Conservation (phyloP, 2,888 invertebrate species). For the Uropetala carovei region DNA sequence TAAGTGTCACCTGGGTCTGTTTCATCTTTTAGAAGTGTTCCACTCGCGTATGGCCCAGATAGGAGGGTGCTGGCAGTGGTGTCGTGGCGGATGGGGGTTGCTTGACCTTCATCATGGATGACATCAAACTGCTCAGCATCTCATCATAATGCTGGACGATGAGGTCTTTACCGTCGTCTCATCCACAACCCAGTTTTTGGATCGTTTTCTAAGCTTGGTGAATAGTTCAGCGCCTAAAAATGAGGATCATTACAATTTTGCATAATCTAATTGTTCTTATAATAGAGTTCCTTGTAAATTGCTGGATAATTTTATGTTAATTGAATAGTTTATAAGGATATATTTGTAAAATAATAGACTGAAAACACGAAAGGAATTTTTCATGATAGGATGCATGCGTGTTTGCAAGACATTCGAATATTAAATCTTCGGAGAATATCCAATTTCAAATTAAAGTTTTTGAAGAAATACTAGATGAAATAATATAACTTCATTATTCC, state of each 20-base stretch:
- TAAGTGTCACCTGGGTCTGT: constrained; percentile 77
- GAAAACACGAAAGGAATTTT: too few species aligned
- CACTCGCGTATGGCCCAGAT: constrained; percentile 79
- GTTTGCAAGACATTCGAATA: too few species aligned
- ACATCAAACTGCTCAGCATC: constrained; percentile 54
- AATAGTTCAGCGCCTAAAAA: constrained; percentile 84
- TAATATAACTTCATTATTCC: too few species aligned
- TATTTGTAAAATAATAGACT: too few species aligned
- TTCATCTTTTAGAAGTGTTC: constrained; percentile 81
- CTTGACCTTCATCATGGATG: constrained; percentile 60
- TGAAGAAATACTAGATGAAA: too few species aligned
- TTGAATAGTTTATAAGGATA: too few species aligned
- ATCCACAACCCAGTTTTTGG: constrained; percentile 91
- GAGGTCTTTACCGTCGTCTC: constrained; percentile 78
- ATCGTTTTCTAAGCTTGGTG: constrained; percentile 88
- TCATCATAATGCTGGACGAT: constrained; percentile 61
- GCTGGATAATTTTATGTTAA: too few species aligned
- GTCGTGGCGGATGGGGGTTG: constrained; percentile 71
- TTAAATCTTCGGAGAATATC: too few species aligned
- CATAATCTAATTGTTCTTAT: too few species aligned
- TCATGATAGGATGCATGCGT: too few species aligned
- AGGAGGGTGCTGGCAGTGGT: constrained; percentile 77
- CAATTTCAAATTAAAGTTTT: too few species aligned
- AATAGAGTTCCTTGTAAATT: too few species aligned
- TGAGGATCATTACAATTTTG: neutral